Evolutionary conservation across 2,888 invertebrate species (phyloP).

Genomic region (Folsomia manolachei): DNA sequence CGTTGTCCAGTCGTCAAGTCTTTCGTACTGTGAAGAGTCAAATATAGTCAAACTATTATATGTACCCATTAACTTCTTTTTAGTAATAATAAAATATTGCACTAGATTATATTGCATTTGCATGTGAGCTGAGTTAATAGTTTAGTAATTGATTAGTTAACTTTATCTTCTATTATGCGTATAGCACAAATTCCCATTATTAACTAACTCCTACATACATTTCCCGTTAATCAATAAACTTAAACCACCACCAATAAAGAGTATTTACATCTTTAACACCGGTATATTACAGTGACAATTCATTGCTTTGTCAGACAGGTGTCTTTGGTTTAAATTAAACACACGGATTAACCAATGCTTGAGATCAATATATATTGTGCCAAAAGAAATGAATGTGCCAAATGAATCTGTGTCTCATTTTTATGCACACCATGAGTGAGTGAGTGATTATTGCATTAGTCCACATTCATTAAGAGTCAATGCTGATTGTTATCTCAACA

Average conservation of each 20-base stretch:
- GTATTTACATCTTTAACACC: background rate
- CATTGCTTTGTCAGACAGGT: background rate
- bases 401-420: background rate
- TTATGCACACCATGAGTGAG: too few species aligned
- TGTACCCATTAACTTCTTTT: too few species aligned
- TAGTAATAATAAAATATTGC: too few species aligned
- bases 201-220: background rate
- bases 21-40: conserved; percentile 47
- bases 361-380: too few species aligned
- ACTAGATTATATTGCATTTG: background rate
- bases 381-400: too few species aligned
- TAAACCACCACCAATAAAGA: background rate
- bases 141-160: too few species aligned
- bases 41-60: conserved; percentile 27
- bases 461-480: background rate
- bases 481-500: background rate
- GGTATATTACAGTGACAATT: background rate
- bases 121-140: background rate
- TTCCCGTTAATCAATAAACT: background rate
- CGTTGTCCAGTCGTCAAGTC: conserved; percentile 47
- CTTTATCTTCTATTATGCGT: too few species aligned
- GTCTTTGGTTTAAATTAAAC: background rate
- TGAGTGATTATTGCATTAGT: background rate
- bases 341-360: background rate
- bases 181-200: background rate